Evolutionary conservation across 2,888 invertebrate genomes (phyloP).

Genomic region (Helobdella robusta): DNA sequence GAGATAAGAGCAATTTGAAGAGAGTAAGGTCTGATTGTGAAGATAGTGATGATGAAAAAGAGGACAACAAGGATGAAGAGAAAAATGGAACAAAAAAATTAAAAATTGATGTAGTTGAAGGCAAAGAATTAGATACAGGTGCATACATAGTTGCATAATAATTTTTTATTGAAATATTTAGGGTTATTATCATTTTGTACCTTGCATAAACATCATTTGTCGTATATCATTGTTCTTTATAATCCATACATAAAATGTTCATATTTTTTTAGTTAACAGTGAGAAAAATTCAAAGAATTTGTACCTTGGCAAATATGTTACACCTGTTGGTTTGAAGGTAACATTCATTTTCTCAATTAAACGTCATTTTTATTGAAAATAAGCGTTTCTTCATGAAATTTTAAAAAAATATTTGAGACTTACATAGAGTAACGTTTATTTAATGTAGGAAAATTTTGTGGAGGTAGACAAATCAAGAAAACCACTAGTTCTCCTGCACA

Average conservation of each 20-base stretch:
- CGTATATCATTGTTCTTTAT: background rate
- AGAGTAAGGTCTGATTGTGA: constrained; percentile 7
- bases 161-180: too few species aligned
- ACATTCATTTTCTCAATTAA: too few species aligned
- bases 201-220: background rate
- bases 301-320: constrained; percentile 65
- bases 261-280: background rate
- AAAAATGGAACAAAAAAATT: background rate
- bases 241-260: background rate
- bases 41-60: background rate
- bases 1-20: too few species aligned
- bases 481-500: constrained; percentile 68
- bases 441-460: constrained; percentile 46
- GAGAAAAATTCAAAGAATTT: constrained; percentile 32
- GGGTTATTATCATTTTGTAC: background rate
- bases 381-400: too few species aligned
- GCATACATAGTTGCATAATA: background rate
- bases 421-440: background rate
- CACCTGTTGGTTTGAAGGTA: constrained; percentile 52
- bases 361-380: too few species aligned
- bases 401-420: too few species aligned
- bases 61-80: background rate
- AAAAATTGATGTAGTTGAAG: background rate
- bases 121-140: background rate
- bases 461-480: constrained; percentile 54